These are phyloP conservation scores for Aurelia aurita DNA, from an alignment of 30 jellyfish, hydroid and myxozoan genomes.

Conservation along the genomic window DNA sequence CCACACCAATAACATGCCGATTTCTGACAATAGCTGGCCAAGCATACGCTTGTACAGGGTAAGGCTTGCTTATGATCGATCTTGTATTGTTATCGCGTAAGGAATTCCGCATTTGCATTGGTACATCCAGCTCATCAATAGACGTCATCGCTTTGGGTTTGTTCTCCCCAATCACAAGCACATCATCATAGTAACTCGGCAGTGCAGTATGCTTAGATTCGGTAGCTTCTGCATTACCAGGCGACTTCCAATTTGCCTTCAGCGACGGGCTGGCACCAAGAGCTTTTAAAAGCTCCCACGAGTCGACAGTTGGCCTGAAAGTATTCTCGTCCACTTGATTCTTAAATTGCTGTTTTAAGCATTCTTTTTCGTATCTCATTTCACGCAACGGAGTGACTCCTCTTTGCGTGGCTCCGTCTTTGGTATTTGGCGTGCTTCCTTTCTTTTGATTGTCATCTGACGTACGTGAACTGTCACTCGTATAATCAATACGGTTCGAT, in stretches of 20 bases:
- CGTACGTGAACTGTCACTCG: constrained; percentile 15
- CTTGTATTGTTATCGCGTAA: constrained; percentile 5
- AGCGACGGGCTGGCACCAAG: constrained; percentile 27
- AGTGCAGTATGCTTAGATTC: not conserved
- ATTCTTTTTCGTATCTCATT: constrained; percentile 20
- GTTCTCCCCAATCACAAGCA: constrained; percentile 67
- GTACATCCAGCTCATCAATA: constrained; percentile 52
- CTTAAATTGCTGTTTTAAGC: constrained; percentile 47
- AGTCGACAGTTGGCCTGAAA: constrained; percentile 1
- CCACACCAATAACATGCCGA: constrained; percentile 83
- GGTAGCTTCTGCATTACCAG: not conserved
- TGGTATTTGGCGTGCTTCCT: not conserved
- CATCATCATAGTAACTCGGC: constrained; percentile 41
- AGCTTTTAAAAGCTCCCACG: constrained; percentile 30
- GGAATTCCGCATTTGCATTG: constrained; percentile 33
- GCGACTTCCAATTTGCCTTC: constrained; percentile 4
- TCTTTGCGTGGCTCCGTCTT: too few species aligned
- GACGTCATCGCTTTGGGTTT: constrained; percentile 42
- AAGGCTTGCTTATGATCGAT: constrained; percentile 49
- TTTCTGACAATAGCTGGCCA: constrained; percentile 88
- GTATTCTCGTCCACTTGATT: constrained; percentile 25
- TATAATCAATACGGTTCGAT: not conserved
- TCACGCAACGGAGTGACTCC: too few species aligned
- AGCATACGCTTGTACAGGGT: constrained; percentile 76
- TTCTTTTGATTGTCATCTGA: not conserved